These are phyloP conservation scores for Ceratothoa steindachneri DNA, from an alignment of 2,888 invertebrate species.

Conservation along the genomic window DNA sequence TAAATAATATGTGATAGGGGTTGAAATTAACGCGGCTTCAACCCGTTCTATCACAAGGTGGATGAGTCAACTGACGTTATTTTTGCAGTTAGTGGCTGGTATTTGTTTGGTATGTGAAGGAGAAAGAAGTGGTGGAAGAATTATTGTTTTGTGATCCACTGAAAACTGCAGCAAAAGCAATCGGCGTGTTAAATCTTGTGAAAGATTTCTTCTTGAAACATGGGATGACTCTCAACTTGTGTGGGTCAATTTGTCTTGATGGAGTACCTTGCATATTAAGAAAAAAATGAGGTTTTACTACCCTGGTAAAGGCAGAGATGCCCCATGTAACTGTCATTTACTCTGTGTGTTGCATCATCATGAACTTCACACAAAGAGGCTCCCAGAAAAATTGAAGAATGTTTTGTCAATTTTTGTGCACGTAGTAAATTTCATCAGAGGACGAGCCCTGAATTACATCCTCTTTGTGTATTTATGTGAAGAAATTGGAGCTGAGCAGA, in stretches of 20 bases:
- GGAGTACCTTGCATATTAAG: neutral
- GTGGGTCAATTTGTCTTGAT: neutral
- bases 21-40: too few relatives aligned
- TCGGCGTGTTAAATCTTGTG: neutral
- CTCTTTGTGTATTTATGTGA: neutral
- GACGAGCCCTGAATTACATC: neutral
- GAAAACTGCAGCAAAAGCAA: neutral
- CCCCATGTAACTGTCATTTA: slow-evolving; percentile 3
- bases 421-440: neutral
- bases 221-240: neutral
- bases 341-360: neutral
- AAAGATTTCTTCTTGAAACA: neutral
- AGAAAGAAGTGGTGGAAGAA: neutral
- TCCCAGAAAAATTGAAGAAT: neutral
- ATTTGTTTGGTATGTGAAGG: slow-evolving; percentile 10
- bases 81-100: neutral
- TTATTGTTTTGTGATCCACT: neutral
- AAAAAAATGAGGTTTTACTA: neutral
- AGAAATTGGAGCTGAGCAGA: neutral
- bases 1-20: too few relatives aligned
- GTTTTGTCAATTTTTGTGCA: neutral
- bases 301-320: neutral
- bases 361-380: neutral
- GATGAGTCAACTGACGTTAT: slow-evolving; percentile 8
- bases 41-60: too few relatives aligned